Evolutionary conservation across 2,888 invertebrate genomes (phyloP), one percentile per base, ranked within the genome.

Genomic region (Strigamia maritima): DNA sequence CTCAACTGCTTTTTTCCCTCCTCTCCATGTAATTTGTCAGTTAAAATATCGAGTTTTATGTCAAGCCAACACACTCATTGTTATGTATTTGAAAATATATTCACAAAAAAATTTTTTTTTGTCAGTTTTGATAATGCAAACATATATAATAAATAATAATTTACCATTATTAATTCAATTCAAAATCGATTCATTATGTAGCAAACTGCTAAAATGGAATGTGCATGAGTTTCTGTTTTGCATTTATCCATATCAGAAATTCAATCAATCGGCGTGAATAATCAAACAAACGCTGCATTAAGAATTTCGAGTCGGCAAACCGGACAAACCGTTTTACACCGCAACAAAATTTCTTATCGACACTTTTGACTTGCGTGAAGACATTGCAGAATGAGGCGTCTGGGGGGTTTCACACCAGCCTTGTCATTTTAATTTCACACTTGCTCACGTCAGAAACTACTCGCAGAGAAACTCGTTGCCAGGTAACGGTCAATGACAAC

Each of bases 391-490:
- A 70, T 70, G 70, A 28, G 70, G 70, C 70, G 70, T 70, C 14
- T 26, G 70, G 70, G 70, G 70, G 70, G 70, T 70, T 70, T 70
- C 70, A 70, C 70, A 70, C 70, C 70, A 26, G 28, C 70, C 70
- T 70, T 70, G 70, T 70, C 70, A 70, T 70, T 70, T 70, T 70
- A 70, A 70, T 70, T 70, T 70, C 70, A 70, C 70, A 70, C 70
- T 28, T 70, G 70, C 70, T 70, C 70, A 70, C 70, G 70, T 70
- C 26, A 70, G 70, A 70, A 70, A 70, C 70, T 28, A 70, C 70
- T 70, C 26, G 70, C 26, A 70, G 70, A 1, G 16, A 70, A 70
- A 70, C 14, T 26, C 70, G 70, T 70, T 28, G 24, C 70, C 70
- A 70, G 28, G 70, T 28, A 28, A 70, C 70, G 70, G 70, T 26